Percentiles rank a stretch among this genome's conserved stretches.
These are phyloP conservation scores for Seriola quinqueradiata DNA, from an alignment of 2,113 vertebrate genomes.

Conservation along the genomic window DNA sequence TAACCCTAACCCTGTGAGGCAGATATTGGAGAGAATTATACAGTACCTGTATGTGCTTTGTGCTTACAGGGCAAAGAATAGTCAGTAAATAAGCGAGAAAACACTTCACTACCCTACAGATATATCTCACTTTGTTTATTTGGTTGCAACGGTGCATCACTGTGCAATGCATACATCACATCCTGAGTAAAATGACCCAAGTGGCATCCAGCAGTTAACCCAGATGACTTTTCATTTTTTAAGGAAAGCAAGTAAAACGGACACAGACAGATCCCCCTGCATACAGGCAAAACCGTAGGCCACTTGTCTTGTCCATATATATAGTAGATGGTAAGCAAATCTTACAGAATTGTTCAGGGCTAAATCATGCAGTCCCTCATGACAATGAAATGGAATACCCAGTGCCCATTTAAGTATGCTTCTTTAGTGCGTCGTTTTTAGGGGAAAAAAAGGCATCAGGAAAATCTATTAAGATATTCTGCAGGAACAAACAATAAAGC, in stretches of 20 bases:
- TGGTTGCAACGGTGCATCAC: constrained; percentile 29
- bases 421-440: not conserved
- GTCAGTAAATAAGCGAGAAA: constrained; percentile 19
- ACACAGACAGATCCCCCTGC: not conserved
- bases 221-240: not conserved
- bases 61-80: constrained; percentile 11
- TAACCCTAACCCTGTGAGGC: not conserved
- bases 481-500: constrained; percentile 40
- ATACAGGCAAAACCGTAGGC: not conserved
- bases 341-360: not conserved
- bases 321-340: constrained; percentile 13
- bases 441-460: not conserved
- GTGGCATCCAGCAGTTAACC: constrained; percentile 40
- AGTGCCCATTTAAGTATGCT: constrained; percentile 4
- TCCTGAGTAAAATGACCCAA: constrained; percentile 11
- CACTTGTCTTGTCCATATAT: constrained; percentile 1
- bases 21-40: constrained; percentile 15
- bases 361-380: not conserved
- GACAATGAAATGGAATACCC: constrained; percentile 22
- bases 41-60: constrained; percentile 13
- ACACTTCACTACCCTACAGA: constrained; percentile 5
- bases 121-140: constrained; percentile 33
- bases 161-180: not conserved
- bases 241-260: not conserved
- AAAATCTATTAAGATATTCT: constrained; percentile 33